Conservation (phyloP, 2,113 vertebrate genomes). For the Phalacrocorax carbo region DNA sequence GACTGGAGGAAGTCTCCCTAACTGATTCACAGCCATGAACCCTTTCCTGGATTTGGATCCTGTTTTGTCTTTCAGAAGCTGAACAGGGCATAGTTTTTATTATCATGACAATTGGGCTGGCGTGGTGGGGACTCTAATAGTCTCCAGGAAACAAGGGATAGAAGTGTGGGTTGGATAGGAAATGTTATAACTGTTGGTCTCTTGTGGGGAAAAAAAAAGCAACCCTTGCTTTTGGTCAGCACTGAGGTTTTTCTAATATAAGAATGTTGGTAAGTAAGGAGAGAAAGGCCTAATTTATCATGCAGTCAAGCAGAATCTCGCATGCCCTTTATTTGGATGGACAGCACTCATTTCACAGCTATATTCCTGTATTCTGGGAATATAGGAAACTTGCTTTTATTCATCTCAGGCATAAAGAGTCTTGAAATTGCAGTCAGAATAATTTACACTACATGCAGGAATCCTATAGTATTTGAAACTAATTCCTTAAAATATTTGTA, state of each 20-base stretch:
- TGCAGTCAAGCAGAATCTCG: neutral
- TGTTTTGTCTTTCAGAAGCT: neutral
- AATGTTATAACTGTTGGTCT: neutral
- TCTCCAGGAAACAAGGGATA: neutral
- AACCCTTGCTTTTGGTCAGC: neutral
- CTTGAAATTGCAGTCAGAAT: neutral
- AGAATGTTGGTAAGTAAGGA: neutral
- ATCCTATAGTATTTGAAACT: neutral
- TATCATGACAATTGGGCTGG: neutral
- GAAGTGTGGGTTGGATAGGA: neutral
- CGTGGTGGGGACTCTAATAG: accelerated
- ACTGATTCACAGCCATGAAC: neutral
- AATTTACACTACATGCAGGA: neutral
- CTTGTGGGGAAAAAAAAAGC: neutral
- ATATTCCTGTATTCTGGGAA: neutral
- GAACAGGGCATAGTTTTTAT: neutral
- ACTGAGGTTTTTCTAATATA: neutral
- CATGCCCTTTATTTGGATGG: neutral
- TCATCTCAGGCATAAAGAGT: neutral
- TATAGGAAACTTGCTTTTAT: neutral
- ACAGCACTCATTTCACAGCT: neutral
- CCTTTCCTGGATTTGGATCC: neutral
- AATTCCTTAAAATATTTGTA: slow-evolving; percentile 14
- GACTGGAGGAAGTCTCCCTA: slow-evolving; percentile 25
- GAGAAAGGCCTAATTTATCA: neutral